These are phyloP conservation scores for Zosterops japonicus DNA, from an alignment of 2,113 vertebrate genomes.

Conservation along the genomic window DNA sequence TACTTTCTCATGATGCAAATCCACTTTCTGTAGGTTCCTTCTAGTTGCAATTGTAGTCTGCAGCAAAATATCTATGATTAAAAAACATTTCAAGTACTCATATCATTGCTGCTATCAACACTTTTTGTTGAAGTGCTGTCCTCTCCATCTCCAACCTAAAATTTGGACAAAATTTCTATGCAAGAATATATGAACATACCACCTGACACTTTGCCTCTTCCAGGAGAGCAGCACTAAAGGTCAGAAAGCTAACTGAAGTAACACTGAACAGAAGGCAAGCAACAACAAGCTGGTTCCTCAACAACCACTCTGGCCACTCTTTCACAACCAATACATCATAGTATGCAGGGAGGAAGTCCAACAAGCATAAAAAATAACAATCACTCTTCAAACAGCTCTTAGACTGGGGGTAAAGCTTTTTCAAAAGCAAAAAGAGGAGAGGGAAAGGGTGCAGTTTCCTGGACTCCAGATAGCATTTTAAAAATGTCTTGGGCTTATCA, in stretches of 20 bases:
- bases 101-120: neutral
- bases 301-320: neutral
- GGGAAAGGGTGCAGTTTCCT: neutral
- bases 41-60: neutral
- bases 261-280: neutral
- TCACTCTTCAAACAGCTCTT: neutral
- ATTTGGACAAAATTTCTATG: neutral
- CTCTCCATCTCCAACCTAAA: neutral
- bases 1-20: neutral
- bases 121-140: neutral
- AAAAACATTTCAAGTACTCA: neutral
- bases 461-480: neutral
- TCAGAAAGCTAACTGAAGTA: neutral
- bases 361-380: neutral
- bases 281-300: neutral
- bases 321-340: neutral
- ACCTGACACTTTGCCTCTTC: neutral
- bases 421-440: neutral
- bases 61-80: neutral
- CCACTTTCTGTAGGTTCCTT: neutral
- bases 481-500: neutral
- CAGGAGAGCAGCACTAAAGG: neutral
- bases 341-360: neutral
- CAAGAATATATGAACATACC: neutral
- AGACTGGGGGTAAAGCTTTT: neutral